Evolutionary conservation across 2,888 invertebrate genomes (phyloP).

Genomic region (Drosophila affinis): DNA sequence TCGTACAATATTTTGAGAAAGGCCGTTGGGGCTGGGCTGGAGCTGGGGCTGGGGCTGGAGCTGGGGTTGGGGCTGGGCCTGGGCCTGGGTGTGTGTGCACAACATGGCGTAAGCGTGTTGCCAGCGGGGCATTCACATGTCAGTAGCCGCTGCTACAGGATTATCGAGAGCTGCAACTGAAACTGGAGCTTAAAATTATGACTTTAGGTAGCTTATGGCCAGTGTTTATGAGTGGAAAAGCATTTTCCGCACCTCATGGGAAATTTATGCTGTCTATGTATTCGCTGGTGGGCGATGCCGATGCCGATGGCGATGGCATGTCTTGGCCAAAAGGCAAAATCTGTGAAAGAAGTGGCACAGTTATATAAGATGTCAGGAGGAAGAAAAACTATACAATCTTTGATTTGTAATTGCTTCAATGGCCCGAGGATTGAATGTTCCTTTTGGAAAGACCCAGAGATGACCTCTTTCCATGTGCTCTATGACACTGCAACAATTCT

Average conservation of each 20-base stretch:
- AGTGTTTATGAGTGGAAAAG: conserved; percentile 25
- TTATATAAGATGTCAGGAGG: conserved; percentile 22
- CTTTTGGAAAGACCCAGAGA: too few relatives aligned
- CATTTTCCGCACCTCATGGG: conserved; percentile 39
- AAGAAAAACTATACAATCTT: conserved; percentile 7
- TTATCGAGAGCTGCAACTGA: background rate
- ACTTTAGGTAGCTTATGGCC: conserved; percentile 54
- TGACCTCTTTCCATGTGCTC: too few relatives aligned
- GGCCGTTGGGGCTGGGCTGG: conserved; percentile 63
- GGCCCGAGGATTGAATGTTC: background rate
- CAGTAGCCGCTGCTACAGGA: conserved; percentile 46
- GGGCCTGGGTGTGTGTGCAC: conserved; percentile 17
- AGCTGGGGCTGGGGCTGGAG: conserved; percentile 3
- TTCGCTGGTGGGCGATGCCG: conserved; percentile 26
- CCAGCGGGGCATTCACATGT: conserved; percentile 45
- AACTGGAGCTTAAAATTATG: conserved; percentile 36
- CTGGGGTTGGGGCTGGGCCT: background rate
- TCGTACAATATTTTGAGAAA: conserved; percentile 45
- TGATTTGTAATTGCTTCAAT: background rate
- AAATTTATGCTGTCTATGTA: conserved; percentile 15
- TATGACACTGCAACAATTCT: background rate
- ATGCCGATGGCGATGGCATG: background rate
- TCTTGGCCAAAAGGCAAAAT: conserved; percentile 21
- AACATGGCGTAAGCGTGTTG: conserved; percentile 69
- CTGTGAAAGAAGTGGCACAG: conserved; percentile 5